Evolutionary conservation across 2,797 vertebrate genomes (phyloP).

Genomic region (Sitta carolinensis): DNA sequence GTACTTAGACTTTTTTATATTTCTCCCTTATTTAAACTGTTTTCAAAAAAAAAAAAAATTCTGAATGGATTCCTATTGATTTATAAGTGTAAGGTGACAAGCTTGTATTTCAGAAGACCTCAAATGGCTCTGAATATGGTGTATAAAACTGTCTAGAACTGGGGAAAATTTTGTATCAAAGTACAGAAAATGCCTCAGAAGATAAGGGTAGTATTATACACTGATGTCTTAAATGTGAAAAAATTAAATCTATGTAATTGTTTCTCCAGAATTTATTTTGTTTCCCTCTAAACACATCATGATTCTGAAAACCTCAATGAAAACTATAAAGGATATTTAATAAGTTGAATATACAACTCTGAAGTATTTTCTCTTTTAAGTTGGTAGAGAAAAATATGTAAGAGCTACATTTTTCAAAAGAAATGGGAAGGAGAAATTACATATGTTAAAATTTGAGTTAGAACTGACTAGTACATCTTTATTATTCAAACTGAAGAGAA

Average conservation of each 20-base stretch:
- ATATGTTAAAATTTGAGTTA: not conserved
- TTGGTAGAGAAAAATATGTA: not conserved
- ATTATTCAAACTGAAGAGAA: not conserved
- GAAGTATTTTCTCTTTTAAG: not conserved
- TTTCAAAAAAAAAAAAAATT: not conserved
- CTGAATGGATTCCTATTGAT: not conserved
- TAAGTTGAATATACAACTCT: not conserved
- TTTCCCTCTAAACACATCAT: constrained; percentile 10
- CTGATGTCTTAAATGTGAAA: not conserved
- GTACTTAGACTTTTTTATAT: not conserved
- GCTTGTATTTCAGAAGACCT: not conserved
- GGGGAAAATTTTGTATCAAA: not conserved
- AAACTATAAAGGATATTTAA: not conserved
- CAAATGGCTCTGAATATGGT: not conserved
- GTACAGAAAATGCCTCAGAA: not conserved
- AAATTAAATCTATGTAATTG: not conserved
- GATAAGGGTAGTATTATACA: not conserved
- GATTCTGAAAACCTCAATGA: constrained; percentile 26
- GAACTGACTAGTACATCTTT: not conserved
- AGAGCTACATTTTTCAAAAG: not conserved
- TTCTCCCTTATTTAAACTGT: not conserved
- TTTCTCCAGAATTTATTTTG: constrained; percentile 20
- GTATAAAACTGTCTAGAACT: not conserved
- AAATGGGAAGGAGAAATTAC: not conserved
- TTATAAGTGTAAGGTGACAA: not conserved